Evolutionary conservation across 2,113 vertebrate species (phyloP).

Genomic region (Myrmecophaga tridactyla): DNA sequence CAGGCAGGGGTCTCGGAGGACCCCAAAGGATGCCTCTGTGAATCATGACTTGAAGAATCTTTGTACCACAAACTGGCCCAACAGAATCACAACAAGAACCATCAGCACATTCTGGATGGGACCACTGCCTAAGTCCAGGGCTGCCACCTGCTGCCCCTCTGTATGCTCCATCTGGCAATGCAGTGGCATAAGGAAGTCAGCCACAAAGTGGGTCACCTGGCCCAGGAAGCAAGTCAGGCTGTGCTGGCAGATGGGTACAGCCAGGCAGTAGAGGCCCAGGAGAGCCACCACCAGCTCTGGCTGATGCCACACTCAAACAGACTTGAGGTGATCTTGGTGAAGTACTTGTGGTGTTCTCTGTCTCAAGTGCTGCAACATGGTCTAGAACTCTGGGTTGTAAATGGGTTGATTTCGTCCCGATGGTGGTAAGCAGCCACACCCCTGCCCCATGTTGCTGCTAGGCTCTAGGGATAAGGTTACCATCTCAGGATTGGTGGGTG

Average conservation of each 20-base stretch:
- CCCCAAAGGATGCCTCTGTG: neutral
- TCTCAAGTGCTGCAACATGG: constrained; percentile 79
- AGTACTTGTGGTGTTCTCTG: constrained; percentile 79
- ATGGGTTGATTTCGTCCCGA: constrained; percentile 84
- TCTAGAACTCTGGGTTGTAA: constrained; percentile 82
- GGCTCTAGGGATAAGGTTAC: constrained; percentile 70
- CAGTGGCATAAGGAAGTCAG: constrained; percentile 78
- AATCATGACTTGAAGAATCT: constrained; percentile 82
- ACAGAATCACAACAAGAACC: constrained; percentile 75
- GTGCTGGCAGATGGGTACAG: constrained; percentile 83
- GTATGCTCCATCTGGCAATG: constrained; percentile 86
- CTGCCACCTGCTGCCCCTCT: constrained; percentile 86
- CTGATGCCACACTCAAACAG: constrained; percentile 86
- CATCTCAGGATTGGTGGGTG: constrained; percentile 82
- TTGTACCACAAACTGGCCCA: constrained; percentile 81
- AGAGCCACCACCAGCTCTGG: constrained; percentile 89
- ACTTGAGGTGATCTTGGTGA: constrained; percentile 85
- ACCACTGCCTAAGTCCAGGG: constrained; percentile 78
- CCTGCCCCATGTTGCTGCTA: constrained; percentile 70
- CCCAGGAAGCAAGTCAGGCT: constrained; percentile 83
- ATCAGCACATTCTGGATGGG: constrained; percentile 78
- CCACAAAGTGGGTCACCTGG: constrained; percentile 77
- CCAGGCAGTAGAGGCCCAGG: constrained; percentile 87
- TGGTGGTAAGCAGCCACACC: constrained; percentile 84
- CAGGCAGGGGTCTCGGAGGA: constrained; percentile 13